A percentile compares a stretch with the other conserved stretches of the same genome.
These are phyloP conservation scores for Diorhabda carinulata DNA, from an alignment of 1,140 invertebrate species.

Conservation along the genomic window DNA sequence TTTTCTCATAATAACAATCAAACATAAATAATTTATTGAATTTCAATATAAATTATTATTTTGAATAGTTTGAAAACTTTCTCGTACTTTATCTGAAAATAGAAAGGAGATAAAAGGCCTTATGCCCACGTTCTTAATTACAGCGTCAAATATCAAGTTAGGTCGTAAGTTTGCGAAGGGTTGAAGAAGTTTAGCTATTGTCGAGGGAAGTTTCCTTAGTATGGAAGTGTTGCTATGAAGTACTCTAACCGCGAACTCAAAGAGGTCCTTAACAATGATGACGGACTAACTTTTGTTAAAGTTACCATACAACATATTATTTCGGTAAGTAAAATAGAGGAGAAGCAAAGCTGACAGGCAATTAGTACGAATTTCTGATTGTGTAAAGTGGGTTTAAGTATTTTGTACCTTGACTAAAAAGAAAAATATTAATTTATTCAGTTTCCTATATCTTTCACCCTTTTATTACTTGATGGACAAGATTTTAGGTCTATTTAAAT, in stretches of 20 bases:
- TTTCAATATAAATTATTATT: neutral
- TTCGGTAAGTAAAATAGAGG: neutral
- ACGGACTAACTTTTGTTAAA: neutral
- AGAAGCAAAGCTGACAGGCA: neutral
- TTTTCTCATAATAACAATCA: neutral
- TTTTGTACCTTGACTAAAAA: too few species aligned
- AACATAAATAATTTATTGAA: neutral
- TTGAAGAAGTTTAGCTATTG: neutral
- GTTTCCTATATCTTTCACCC: too few species aligned
- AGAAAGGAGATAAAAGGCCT: neutral
- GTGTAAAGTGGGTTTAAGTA: too few species aligned
- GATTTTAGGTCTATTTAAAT: too few species aligned
- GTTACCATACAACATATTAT: slow-evolving; percentile 1
- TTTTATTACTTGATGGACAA: too few species aligned
- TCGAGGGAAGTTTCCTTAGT: neutral
- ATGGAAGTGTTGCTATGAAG: neutral
- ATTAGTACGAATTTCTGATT: neutral
- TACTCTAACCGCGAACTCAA: slow-evolving; percentile 1
- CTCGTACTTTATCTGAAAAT: neutral
- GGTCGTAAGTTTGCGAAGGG: neutral
- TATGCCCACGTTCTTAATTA: neutral
- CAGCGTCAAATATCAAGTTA: slow-evolving; percentile 2
- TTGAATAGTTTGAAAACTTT: neutral
- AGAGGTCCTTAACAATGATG: slow-evolving; percentile 2
- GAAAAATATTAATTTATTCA: too few species aligned